Percentiles rank a stretch among this genome's conserved stretches.
phyloP scores from a whole-genome alignment of 2,888 invertebrate genomes.

The Metopia argyrocephala region DNA sequence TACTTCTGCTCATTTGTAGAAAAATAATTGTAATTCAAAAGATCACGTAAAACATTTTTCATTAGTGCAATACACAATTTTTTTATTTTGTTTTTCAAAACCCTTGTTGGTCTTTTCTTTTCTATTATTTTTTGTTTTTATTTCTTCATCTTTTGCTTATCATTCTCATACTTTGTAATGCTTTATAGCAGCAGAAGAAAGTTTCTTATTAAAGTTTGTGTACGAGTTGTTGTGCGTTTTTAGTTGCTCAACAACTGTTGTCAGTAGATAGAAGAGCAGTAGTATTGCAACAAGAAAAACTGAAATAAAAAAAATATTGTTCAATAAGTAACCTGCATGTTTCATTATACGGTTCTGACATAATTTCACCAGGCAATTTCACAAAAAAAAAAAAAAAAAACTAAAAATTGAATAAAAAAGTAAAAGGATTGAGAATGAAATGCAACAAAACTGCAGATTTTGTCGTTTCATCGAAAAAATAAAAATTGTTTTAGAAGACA shows the following conservation, averaged over 20 bases:
- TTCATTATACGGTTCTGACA: neutral
- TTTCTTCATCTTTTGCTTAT: neutral
- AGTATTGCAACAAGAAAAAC: neutral
- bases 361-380: neutral
- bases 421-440: slow-evolving; percentile 1
- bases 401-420: neutral
- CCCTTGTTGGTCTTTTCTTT: slow-evolving; percentile 12
- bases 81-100: slow-evolving; percentile 4
- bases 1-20: slow-evolving; percentile 35
- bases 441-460: neutral
- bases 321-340: slow-evolving; percentile 57
- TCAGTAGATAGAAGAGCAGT: neutral
- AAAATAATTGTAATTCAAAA: slow-evolving; percentile 57
- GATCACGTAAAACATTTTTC: slow-evolving; percentile 64
- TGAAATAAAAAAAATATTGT: slow-evolving; percentile 18
- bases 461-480: neutral
- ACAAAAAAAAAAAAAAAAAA: neutral
- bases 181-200: slow-evolving; percentile 30
- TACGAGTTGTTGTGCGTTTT: neutral
- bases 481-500: slow-evolving; percentile 35
- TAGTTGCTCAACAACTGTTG: slow-evolving; percentile 52
- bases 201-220: slow-evolving; percentile 26
- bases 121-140: neutral
- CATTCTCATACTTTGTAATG: slow-evolving; percentile 32
- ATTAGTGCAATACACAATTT: slow-evolving; percentile 56